phyloP scores from a whole-genome alignment of 2,797 vertebrate genomes.

The Anabas testudineus region DNA sequence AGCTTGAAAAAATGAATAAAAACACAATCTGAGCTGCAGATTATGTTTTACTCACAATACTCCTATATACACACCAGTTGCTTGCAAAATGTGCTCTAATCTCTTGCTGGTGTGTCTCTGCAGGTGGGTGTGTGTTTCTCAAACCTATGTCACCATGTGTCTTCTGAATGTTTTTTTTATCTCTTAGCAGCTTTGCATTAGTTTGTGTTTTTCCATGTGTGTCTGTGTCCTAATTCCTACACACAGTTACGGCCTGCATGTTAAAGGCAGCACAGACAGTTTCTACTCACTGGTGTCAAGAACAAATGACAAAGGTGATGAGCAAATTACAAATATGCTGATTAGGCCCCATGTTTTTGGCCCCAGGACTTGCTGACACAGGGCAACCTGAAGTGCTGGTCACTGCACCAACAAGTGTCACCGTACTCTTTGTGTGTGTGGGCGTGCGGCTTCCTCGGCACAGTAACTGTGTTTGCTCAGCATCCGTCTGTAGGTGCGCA shows the following conservation, averaged over 20 bases:
- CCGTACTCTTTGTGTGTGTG: background rate
- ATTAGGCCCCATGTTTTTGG: slow-evolving; percentile 43
- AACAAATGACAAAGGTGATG: slow-evolving; percentile 35
- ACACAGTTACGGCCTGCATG: no score
- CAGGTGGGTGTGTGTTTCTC: background rate
- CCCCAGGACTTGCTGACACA: slow-evolving; percentile 6
- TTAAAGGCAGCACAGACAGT: background rate
- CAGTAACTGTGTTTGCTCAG: slow-evolving; percentile 53
- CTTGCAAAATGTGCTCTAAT: background rate
- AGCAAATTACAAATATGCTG: slow-evolving; percentile 43
- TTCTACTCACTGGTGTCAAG: slow-evolving; percentile 11
- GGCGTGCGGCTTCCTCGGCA: slow-evolving; percentile 19
- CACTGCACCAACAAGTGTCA: background rate
- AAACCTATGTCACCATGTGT: background rate
- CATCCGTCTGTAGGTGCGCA: slow-evolving; percentile 30
- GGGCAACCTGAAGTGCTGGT: slow-evolving; percentile 10
- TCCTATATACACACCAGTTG: background rate
- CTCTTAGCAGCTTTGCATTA: slow-evolving; percentile 1
- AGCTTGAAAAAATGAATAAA: background rate
- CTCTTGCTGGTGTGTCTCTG: background rate
- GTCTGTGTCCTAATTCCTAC: background rate
- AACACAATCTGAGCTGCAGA: background rate
- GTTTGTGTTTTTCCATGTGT: background rate
- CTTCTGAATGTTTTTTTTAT: background rate
- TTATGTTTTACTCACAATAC: background rate